Base-by-base conservation (phyloP, 2,113 vertebrate species). In the Opisthocomus hoazin region DNA sequence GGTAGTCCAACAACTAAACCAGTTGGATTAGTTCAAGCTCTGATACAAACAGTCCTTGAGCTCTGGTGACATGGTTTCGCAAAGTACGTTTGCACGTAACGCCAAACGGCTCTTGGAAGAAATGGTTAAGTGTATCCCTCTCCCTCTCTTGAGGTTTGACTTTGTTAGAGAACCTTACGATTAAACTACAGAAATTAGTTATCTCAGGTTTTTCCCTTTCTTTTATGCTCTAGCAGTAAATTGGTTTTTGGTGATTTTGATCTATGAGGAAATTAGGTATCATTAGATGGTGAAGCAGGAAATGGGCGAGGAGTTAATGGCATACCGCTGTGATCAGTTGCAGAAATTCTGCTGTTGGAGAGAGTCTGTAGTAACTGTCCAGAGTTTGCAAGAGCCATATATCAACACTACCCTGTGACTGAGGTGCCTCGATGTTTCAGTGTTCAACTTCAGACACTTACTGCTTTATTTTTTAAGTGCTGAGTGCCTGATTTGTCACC, bases 191-290 rank as follows among this genome's bases (percentile, higher is more conserved):
- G 64, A 90, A 88, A 58, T 73, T 8, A 90, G 45, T 87, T 92
- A 77, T n/a, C 37, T 76, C 34, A 9, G 6, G 0, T 20, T 93
- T 90, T 74, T 27, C 6, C 30, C 29, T 22, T 63, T 81, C 46
- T 82, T 89, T 76, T 85, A 56, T 90, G 63, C 32, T 94, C 7
- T 65, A 50, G 51, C 50, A 73, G 63, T 76, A 85, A 94, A 83
- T 92, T 85, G 45, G 48, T 77, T 87, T 87, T 60, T 74, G 90
- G 64, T 90, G 93, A 96, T 94, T 96, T 91, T 95, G 82, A 86
- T 96, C 89, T 90, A 13, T 73, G 91, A 95, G 96, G 90, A 91
- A 97, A 94, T 93, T 91, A 74, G 85, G 20, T 94, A 82, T 66
- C 90, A 87, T 88, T 93, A 89, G 84, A 20, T 77, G 79, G 60